Evolutionary conservation across 2,888 invertebrate genomes (phyloP).

Genomic region (Drosophila neonasuta): DNA sequence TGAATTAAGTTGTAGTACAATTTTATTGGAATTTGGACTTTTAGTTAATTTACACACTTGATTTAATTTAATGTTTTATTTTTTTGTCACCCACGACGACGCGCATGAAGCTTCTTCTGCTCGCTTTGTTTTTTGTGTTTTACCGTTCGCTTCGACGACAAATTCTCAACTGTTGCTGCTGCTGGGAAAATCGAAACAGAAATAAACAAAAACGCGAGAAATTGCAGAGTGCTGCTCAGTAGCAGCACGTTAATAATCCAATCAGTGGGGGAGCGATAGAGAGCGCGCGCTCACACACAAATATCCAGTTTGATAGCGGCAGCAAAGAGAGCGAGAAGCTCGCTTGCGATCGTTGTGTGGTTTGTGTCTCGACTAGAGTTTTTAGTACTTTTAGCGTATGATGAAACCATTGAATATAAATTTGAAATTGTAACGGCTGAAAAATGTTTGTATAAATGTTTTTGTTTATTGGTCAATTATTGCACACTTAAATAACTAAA

Average conservation of each 20-base stretch:
- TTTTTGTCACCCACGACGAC: slow-evolving; percentile 59
- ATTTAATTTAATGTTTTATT: slow-evolving; percentile 26
- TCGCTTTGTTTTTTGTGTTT: slow-evolving; percentile 38
- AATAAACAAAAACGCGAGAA: slow-evolving; percentile 57
- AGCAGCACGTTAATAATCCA: background rate
- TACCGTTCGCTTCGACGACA: slow-evolving; percentile 52
- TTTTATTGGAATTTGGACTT: slow-evolving; percentile 8
- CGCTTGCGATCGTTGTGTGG: slow-evolving; percentile 26
- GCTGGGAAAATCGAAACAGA: slow-evolving; percentile 53
- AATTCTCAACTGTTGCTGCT: slow-evolving; percentile 59
- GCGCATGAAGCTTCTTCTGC: slow-evolving; percentile 32
- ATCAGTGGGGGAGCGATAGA: slow-evolving; percentile 25
- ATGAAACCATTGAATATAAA: background rate
- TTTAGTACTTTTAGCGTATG: background rate
- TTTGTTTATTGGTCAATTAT: slow-evolving; percentile 56
- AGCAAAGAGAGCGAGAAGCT: slow-evolving; percentile 3
- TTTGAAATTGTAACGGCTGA: background rate
- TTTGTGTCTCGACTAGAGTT: slow-evolving; percentile 22
- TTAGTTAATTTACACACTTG: slow-evolving; percentile 22
- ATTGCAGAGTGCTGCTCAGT: slow-evolving; percentile 36
- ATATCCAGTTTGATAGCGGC: slow-evolving; percentile 29
- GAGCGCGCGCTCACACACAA: slow-evolving; percentile 16
- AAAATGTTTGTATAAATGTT: slow-evolving; percentile 1
- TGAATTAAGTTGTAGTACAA: slow-evolving; percentile 1
- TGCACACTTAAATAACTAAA: slow-evolving; percentile 64